phyloP scores from a whole-genome alignment of 2,113 vertebrate species.

The Chaenogobius annularis region DNA sequence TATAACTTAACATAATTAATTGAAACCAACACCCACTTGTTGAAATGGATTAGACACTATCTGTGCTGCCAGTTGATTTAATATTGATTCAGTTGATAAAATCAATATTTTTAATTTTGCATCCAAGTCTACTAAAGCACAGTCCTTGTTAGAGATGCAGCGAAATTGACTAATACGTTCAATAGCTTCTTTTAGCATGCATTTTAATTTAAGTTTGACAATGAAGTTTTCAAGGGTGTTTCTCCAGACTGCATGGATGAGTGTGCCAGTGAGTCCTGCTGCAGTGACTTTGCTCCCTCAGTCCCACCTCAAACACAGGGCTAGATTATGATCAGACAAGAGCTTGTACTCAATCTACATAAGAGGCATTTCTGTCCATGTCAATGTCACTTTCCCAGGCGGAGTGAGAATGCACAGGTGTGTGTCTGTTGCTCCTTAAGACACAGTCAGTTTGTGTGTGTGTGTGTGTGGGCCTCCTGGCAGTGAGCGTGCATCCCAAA shows the following conservation, averaged over 20 bases:
- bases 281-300: slow-evolving; percentile 56
- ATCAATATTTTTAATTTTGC: background rate
- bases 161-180: background rate
- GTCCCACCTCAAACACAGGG: slow-evolving; percentile 59
- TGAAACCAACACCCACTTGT: background rate
- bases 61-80: too few species aligned
- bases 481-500: slow-evolving; percentile 35
- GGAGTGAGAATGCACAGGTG: slow-evolving; percentile 9
- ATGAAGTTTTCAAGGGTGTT: background rate
- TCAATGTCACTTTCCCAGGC: slow-evolving; percentile 61
- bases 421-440: slow-evolving; percentile 6
- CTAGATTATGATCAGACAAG: slow-evolving; percentile 62
- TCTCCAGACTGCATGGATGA: slow-evolving; percentile 21
- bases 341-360: slow-evolving; percentile 61
- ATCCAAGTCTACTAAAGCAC: background rate
- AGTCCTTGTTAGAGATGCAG: too few species aligned
- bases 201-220: background rate
- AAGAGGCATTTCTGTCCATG: slow-evolving; percentile 53
- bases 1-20: too few species aligned
- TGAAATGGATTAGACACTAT: too few species aligned
- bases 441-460: slow-evolving; percentile 13
- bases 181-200: background rate
- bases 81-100: too few species aligned
- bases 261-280: slow-evolving; percentile 38
- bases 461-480: slow-evolving; percentile 11